These are phyloP conservation scores for Panagrolaimus sp. DNA, from an alignment of 1,140 invertebrate species.

Conservation along the genomic window DNA sequence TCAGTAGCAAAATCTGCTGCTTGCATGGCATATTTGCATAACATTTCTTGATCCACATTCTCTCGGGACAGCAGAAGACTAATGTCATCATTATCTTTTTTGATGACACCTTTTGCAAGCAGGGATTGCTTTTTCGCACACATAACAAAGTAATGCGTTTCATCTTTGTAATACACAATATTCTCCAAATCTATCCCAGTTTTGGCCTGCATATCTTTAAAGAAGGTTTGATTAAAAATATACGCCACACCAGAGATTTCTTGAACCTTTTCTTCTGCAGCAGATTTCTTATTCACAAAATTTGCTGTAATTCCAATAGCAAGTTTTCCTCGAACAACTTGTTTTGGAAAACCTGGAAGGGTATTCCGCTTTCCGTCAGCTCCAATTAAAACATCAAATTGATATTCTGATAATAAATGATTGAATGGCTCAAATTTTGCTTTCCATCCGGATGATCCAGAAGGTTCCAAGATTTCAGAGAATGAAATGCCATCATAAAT, in stretches of 20 bases:
- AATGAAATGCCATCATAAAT: conserved; percentile 87
- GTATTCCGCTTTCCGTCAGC: conserved; percentile 95
- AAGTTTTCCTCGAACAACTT: conserved; percentile 91
- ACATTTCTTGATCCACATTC: conserved; percentile 81
- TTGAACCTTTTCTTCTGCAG: conserved; percentile 84
- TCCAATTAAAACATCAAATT: conserved; percentile 91
- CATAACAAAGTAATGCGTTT: conserved; percentile 99
- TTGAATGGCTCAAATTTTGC: conserved; percentile 72
- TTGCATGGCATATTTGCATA: conserved; percentile 83
- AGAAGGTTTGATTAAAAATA: conserved; percentile 62
- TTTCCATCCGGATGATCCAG: conserved; percentile 70
- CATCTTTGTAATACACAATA: conserved; percentile 94
- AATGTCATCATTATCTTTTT: conserved; percentile 83
- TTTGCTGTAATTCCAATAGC: conserved; percentile 93
- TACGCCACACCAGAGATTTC: conserved; percentile 74
- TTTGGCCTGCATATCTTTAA: conserved; percentile 71
- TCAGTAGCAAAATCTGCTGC: conserved; percentile 92
- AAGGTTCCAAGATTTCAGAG: conserved; percentile 63
- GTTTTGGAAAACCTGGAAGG: conserved; percentile 80
- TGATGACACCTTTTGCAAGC: conserved; percentile 86
- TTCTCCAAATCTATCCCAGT: conserved; percentile 96
- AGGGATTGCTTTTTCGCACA: conserved; percentile 95
- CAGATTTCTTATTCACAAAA: conserved; percentile 86
- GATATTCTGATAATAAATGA: conserved; percentile 84
- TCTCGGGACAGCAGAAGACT: conserved; percentile 74